A percentile compares a stretch with the other conserved stretches of the same genome.
Evolutionary conservation across 2,888 invertebrate genomes (phyloP).

Genomic region (Eudemis profundana): DNA sequence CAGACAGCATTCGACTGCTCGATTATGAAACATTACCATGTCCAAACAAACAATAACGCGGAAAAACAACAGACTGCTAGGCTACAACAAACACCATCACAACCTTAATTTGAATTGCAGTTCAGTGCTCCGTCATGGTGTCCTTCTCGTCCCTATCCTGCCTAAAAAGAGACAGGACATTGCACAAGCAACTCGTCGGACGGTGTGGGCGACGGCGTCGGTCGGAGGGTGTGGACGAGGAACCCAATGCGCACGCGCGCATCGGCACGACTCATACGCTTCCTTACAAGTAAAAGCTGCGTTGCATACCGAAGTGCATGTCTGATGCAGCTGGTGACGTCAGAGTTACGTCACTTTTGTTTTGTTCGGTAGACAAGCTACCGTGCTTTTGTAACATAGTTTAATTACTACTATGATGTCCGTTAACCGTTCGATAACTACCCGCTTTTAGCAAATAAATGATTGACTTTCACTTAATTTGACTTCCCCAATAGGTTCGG

Average conservation of each 20-base stretch:
- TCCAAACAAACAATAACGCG: constrained; percentile 1
- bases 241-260: background rate
- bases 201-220: too few species aligned
- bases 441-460: too few species aligned
- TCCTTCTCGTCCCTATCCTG: background rate
- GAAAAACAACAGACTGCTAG: constrained; percentile 1
- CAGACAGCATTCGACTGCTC: background rate
- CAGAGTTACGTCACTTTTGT: constrained; percentile 19
- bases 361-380: background rate
- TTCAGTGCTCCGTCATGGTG: background rate
- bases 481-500: too few species aligned
- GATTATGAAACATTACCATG: constrained; percentile 3
- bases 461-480: too few species aligned
- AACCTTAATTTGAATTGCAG: background rate
- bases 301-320: constrained; percentile 12
- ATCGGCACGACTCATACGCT: constrained; percentile 12
- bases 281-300: constrained; percentile 3
- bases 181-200: too few species aligned
- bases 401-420: too few species aligned
- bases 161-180: constrained; percentile 5
- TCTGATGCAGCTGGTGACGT: constrained; percentile 4
- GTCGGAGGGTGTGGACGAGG: too few species aligned
- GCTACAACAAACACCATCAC: background rate
- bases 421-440: too few species aligned
- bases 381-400: too few species aligned